phyloP scores from a whole-genome alignment of 92 coral and sea anemone species.

The Diadumene lineata region DNA sequence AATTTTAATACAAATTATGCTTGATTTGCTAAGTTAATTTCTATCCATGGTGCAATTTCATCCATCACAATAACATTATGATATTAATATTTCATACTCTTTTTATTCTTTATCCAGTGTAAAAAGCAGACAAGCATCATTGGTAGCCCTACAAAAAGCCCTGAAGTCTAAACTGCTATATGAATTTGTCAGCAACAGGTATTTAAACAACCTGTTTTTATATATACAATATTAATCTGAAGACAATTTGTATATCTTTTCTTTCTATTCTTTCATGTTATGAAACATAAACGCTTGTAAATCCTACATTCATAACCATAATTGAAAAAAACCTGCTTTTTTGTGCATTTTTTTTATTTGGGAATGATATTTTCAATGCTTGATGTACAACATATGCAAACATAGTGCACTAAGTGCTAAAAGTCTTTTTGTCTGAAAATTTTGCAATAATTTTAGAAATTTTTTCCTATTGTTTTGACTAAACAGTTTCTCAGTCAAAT shows the following conservation, averaged over 20 bases:
- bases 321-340: no score
- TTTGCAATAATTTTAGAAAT: no score
- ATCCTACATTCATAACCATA: no score
- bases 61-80: background rate
- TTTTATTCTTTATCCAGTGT: constrained; percentile 43
- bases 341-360: no score
- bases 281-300: no score
- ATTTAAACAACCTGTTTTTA: background rate
- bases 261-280: background rate
- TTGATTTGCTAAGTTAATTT: background rate
- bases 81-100: background rate
- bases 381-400: no score
- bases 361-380: no score
- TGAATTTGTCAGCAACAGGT: constrained; percentile 84
- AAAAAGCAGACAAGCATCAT: constrained; percentile 70
- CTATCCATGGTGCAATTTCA: background rate
- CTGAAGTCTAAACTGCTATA: constrained; percentile 69
- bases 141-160: constrained; percentile 77
- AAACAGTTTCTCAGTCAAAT: no score
- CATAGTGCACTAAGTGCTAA: no score
- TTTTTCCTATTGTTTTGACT: no score
- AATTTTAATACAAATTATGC: no score
- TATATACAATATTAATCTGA: background rate
- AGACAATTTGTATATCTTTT: background rate
- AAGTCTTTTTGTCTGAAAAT: no score